Percentiles rank a stretch among this genome's conserved stretches.
These are phyloP conservation scores for Willowsia nigromaculata DNA, from an alignment of 2,888 invertebrate genomes.

Conservation along the genomic window DNA sequence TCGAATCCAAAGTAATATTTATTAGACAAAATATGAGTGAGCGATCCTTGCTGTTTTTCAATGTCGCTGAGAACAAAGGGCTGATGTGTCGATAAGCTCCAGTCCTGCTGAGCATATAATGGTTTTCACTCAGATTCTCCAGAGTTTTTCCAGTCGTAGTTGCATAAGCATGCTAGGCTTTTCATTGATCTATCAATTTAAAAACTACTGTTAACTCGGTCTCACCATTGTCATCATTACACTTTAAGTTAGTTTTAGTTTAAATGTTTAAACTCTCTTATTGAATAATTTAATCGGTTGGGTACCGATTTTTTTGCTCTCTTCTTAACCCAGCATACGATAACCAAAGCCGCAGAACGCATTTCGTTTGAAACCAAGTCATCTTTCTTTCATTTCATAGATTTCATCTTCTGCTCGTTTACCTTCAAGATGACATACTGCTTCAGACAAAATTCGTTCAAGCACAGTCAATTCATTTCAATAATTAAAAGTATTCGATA, in stretches of 20 bases:
- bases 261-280: neutral
- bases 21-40: too few species aligned
- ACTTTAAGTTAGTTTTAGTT: neutral
- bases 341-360: neutral
- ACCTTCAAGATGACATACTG: neutral
- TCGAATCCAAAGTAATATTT: too few species aligned
- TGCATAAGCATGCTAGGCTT: constrained; percentile 78
- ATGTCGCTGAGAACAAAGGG: too few species aligned
- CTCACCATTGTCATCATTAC: neutral
- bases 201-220: neutral
- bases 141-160: constrained; percentile 79
- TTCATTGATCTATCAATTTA: constrained; percentile 46
- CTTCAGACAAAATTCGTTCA: constrained; percentile 35
- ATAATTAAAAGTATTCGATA: neutral
- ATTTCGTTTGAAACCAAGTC: constrained; percentile 3
- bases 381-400: neutral
- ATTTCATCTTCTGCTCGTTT: too few species aligned
- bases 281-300: neutral
- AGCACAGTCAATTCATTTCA: neutral
- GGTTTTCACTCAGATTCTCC: constrained; percentile 78
- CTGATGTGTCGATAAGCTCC: constrained; percentile 61
- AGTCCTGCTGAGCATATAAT: constrained; percentile 77
- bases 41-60: too few species aligned
- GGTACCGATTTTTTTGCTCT: neutral
- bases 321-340: constrained; percentile 8